Evolutionary conservation across 2,797 vertebrate species (phyloP), one percentile per base, ranked within the genome.

Genomic region (Delichon dasypus): DNA sequence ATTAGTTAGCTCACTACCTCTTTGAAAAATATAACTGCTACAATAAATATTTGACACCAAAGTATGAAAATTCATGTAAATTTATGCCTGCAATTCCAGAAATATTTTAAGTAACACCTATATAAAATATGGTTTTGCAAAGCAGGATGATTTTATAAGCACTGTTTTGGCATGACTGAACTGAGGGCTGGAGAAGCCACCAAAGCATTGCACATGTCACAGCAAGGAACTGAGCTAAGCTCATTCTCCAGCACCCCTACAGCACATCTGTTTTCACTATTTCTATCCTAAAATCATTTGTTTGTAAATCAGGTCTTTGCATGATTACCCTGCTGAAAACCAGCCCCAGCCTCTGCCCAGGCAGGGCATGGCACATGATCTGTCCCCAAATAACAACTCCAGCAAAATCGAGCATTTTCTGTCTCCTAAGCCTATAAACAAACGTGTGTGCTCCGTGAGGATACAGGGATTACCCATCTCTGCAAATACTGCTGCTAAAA

Each of bases 31-130:
- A 30, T 67, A 95, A 78, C 89, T 74, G 89, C 89, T 86, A 91
- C 94, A 95, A 96, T 93, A 96, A 94, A 96, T 88, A 94, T 90
- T 76, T 94, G 85, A 96, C 91, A 93, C 71, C 83, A 57, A 88
- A 94, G 93, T 90, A 96, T 74, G 88, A 97, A 95, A 96, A 96
- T 93, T 87, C 93, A 96, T 88, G 89, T 84, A 88, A 95, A 95
- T 95, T 93, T 95, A 90, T 94, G 83, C 77, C 74, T 1, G 26
- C 85, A 93, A 87, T 93, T 89, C 82, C 80, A 86, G 89, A 94
- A 96, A 91, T 87, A 87, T 76, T 91, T 64, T 80, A 83, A 95
- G 72, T 71, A 91, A 93, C 79, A 84, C 79, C 70, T 81, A 89
- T 14, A 78, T 86, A 91, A 92, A 96, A 89, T 25, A 88, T 0